Evolutionary conservation across 2,797 vertebrate species (phyloP).

Genomic region (Nothura maculosa): DNA sequence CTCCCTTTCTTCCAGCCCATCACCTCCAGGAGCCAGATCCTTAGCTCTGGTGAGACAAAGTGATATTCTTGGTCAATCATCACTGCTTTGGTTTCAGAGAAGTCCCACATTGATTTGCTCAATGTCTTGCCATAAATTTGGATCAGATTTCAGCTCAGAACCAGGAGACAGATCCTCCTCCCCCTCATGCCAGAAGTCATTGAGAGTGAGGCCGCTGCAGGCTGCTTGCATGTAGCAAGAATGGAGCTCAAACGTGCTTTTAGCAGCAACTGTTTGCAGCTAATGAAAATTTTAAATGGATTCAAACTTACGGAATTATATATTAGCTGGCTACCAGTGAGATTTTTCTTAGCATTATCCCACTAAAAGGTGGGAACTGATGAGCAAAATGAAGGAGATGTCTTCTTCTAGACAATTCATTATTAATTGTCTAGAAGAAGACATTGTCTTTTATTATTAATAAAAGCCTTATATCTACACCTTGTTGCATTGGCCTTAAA

Average conservation of each 20-base stretch:
- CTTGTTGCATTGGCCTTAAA: background rate
- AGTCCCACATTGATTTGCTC: background rate
- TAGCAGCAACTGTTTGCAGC: background rate
- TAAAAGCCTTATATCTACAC: background rate
- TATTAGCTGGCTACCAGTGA: background rate
- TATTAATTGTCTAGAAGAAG: too few species aligned
- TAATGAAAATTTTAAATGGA: background rate
- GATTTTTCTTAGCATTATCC: background rate
- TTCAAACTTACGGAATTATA: background rate
- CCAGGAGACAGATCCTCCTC: background rate
- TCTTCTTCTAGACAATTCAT: background rate
- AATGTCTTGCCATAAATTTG: background rate
- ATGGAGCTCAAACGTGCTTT: background rate
- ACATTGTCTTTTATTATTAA: background rate
- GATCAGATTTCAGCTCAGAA: background rate
- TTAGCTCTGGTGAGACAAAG: background rate
- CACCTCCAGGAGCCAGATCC: background rate
- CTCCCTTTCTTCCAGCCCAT: accelerated
- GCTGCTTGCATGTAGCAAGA: background rate
- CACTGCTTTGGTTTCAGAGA: background rate
- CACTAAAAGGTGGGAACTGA: background rate
- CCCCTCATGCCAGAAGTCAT: background rate
- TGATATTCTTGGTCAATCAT: background rate
- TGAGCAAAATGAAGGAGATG: background rate
- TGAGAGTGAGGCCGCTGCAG: background rate